Evolutionary conservation across 2,888 invertebrate genomes (phyloP), one percentile per base, ranked within the genome.

Genomic region (Drosophila quinaria): DNA sequence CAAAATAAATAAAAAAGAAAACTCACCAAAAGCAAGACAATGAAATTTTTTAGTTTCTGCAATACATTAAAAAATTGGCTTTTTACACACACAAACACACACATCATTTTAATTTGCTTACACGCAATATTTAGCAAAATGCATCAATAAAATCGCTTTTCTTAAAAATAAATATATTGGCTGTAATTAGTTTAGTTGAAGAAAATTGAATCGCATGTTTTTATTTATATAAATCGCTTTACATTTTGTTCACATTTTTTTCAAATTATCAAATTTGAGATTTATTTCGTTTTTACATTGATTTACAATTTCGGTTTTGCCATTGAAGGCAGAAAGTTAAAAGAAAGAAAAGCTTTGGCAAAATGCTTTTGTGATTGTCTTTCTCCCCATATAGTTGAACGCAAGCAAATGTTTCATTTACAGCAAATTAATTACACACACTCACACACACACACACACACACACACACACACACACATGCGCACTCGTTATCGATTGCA

Each of bases 101-200:
- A 60, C 9, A 63, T 25, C 39, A 9, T 46, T 63, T 66, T 55
- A n/a, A 39, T 77, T 80, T 35, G 25, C 37, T 60, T 51, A 46
- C 56, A 71, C 56, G 62, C 52, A 83, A 72, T 37, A 68, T 44
- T 76, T 67, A 66, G 55, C 61, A 49, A 78, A 61, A 61, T 64
- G 63, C 64, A 64, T 59, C 64, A 44, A 82, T 56, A 64, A 65
- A 72, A 64, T 47, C 71, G 87, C 84, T 89, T 89, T 39, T 58
- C 29, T 29, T 33, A 60, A 35, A 19, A 37, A 42, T 60, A 68
- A 67, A 81, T 46, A 62, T 69, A 84, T 84, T 89, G 84, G 84
- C 89, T 84, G 84, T 73, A 87, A 70, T 82, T 89, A 84, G 83
- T 84, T 84, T 84, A 84, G 89, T 81, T 89, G 33, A 67, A 67